phyloP scores from a whole-genome alignment of 2,113 vertebrate genomes.

The Terrapene triunguis region DNA sequence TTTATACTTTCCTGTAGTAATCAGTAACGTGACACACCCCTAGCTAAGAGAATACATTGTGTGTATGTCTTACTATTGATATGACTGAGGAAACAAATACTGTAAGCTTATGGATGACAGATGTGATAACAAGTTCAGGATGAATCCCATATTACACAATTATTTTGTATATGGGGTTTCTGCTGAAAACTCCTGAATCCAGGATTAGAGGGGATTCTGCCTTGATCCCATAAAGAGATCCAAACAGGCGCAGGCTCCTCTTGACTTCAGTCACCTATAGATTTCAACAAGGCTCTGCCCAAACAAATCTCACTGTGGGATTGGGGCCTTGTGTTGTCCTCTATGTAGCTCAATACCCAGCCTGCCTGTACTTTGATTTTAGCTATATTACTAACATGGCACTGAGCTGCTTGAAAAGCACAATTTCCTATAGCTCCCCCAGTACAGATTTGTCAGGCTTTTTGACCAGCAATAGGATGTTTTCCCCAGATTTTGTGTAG shows the following conservation, averaged over 20 bases:
- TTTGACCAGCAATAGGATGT: neutral
- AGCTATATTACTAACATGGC: neutral
- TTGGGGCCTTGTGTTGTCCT: neutral
- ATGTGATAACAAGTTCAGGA: neutral
- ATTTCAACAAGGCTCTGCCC: neutral
- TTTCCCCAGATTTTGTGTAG: neutral
- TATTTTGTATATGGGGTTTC: neutral
- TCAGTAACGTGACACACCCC: neutral
- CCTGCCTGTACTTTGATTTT: neutral
- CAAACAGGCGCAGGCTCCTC: neutral
- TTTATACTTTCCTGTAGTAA: neutral
- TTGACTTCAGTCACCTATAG: neutral
- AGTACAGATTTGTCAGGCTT: neutral
- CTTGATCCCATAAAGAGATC: neutral
- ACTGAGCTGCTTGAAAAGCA: neutral
- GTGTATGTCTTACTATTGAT: neutral
- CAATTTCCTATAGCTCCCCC: neutral
- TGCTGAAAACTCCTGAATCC: neutral
- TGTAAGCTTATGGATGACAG: neutral
- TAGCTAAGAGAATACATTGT: neutral
- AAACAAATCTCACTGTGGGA: neutral
- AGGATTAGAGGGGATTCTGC: neutral
- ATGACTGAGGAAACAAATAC: conserved; percentile 1
- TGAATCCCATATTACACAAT: neutral
- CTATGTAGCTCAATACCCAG: neutral